A percentile compares a stretch with the other conserved stretches of the same genome.
phyloP scores from a whole-genome alignment of 2,113 vertebrate species.

The Corydoras maculifer region DNA sequence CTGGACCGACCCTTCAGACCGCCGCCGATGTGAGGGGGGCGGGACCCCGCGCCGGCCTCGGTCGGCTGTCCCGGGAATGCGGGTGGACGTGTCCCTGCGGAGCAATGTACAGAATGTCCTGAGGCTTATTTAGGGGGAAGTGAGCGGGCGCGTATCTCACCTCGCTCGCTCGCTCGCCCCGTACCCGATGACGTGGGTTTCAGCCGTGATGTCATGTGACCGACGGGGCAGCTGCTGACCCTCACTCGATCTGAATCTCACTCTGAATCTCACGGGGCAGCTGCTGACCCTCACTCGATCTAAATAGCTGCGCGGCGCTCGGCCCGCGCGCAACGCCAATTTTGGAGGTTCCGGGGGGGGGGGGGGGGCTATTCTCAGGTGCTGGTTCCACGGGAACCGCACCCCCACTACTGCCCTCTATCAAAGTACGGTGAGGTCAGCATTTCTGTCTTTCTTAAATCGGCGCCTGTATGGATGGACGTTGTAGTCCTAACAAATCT shows the following conservation, averaged over 20 bases:
- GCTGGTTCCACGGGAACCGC: not conserved
- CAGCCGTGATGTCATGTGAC: constrained; percentile 24
- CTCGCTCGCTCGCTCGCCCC: not conserved
- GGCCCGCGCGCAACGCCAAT: constrained; percentile 44
- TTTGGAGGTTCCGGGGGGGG: constrained; percentile 49
- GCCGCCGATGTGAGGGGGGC: not conserved
- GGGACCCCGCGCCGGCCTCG: not conserved
- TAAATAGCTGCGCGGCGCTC: constrained; percentile 25
- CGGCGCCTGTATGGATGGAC: no score
- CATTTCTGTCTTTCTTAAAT: no score
- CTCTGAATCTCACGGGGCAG: constrained; percentile 6
- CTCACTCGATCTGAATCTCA: no score
- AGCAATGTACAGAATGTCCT: constrained; percentile 24
- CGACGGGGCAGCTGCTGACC: not conserved
- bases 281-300: not conserved
- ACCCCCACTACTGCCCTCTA: no score
- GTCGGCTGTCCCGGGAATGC: constrained; percentile 27
- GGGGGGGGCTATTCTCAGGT: constrained; percentile 41
- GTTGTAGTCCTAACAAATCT: no score
- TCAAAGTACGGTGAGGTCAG: no score
- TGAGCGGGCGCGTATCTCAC: constrained; percentile 14
- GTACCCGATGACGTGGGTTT: constrained; percentile 11
- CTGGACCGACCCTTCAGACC: constrained; percentile 28
- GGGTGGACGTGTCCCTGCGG: constrained; percentile 2
- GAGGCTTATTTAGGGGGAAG: constrained; percentile 36